phyloP scores from a whole-genome alignment of 2,797 vertebrate genomes.

The Picus viridis region DNA sequence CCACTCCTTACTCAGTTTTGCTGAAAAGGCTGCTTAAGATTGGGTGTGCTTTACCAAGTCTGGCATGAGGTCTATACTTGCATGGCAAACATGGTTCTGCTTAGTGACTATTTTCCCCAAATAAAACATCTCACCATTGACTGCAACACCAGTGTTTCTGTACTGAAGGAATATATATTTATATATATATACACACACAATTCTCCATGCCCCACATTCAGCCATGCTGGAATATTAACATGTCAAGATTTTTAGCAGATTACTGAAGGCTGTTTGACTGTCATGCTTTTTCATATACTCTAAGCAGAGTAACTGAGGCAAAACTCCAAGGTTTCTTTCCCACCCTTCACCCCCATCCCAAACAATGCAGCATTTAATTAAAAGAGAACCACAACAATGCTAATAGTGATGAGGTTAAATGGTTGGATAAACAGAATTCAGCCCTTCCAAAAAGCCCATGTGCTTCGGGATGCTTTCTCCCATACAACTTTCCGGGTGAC shows the following conservation, averaged over 20 bases:
- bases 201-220: neutral
- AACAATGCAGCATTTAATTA: conserved; percentile 59
- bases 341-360: conserved; percentile 34
- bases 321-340: conserved; percentile 46
- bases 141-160: neutral
- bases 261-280: neutral
- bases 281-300: conserved; percentile 11
- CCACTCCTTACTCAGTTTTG: conserved; percentile 21
- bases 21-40: conserved; percentile 41
- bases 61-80: neutral
- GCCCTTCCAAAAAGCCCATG: conserved; percentile 57
- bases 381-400: conserved; percentile 56
- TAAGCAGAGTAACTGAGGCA: conserved; percentile 15
- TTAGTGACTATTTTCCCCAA: neutral
- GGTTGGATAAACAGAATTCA: conserved; percentile 63
- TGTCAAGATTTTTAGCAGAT: neutral
- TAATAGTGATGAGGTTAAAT: conserved; percentile 56
- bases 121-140: neutral
- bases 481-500: conserved; percentile 15
- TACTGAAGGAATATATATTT: neutral
- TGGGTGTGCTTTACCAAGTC: neutral
- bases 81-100: neutral
- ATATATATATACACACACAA: accelerated
- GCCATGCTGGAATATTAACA: neutral
- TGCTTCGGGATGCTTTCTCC: conserved; percentile 22